Evolutionary conservation across 2,888 invertebrate genomes (phyloP).

Genomic region (Pollenia labialis): DNA sequence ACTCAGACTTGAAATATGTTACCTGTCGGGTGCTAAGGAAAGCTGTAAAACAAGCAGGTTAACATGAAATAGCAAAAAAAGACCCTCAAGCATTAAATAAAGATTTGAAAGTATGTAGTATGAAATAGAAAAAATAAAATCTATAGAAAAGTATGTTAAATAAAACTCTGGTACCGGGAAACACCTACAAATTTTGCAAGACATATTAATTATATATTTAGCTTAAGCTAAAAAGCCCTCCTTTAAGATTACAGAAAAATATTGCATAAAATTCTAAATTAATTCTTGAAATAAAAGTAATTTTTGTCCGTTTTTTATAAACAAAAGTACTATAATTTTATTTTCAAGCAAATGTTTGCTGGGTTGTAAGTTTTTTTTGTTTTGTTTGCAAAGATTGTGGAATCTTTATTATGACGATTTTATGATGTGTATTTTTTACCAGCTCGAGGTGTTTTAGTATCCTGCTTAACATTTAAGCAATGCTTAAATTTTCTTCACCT

Average conservation of each 20-base stretch:
- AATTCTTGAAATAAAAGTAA: neutral
- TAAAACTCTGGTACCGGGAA: neutral
- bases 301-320: too few relatives aligned
- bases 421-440: slow-evolving; percentile 12
- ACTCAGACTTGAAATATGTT: slow-evolving; percentile 16
- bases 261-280: neutral
- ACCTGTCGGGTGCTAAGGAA: neutral
- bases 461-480: slow-evolving; percentile 44
- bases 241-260: too few relatives aligned
- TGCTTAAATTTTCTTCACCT: slow-evolving; percentile 65
- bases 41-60: neutral
- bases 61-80: slow-evolving; percentile 1
- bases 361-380: slow-evolving; percentile 19
- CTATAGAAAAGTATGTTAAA: slow-evolving; percentile 31
- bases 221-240: too few relatives aligned
- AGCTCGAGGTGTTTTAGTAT: slow-evolving; percentile 15
- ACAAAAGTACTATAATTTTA: neutral
- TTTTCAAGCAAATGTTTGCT: slow-evolving; percentile 11
- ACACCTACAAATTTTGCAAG: neutral
- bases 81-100: neutral
- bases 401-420: slow-evolving; percentile 47
- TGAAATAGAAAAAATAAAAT: neutral
- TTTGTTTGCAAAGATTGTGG: slow-evolving; percentile 5
- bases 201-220: too few relatives aligned
- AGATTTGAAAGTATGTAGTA: neutral